Conservation (phyloP, 2,113 vertebrate species). For the Larimichthys polyactis region DNA sequence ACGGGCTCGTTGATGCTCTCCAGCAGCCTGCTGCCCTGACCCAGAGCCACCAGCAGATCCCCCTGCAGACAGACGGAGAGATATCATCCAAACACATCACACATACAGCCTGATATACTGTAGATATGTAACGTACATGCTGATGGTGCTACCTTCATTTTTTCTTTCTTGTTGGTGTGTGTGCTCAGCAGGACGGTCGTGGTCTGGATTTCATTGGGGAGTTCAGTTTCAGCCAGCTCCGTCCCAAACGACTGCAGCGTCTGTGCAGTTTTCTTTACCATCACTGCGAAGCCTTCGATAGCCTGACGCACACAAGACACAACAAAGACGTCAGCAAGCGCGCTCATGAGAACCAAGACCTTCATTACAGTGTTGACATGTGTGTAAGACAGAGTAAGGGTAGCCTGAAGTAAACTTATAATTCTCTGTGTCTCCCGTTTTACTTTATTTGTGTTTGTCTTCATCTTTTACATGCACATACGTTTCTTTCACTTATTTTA, state of each 20-base stretch:
- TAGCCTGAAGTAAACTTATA: not conserved
- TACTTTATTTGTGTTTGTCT: not conserved
- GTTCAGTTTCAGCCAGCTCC: conserved; percentile 95
- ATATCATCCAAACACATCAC: not conserved
- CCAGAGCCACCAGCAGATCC: conserved; percentile 87
- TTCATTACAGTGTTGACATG: not conserved
- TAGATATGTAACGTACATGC: not conserved
- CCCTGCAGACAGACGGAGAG: conserved; percentile 81
- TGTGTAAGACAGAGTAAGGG: not conserved
- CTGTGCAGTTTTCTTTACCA: conserved; percentile 97
- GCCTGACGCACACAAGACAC: conserved; percentile 84
- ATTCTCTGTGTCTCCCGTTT: not conserved
- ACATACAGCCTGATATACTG: not conserved
- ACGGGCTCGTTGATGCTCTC: conserved; percentile 90
- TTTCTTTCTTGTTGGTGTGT: conserved; percentile 90
- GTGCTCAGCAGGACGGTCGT: conserved; percentile 88
- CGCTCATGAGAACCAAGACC: not conserved
- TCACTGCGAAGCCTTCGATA: conserved; percentile 94
- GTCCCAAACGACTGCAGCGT: conserved; percentile 94
- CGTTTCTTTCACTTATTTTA: no score
- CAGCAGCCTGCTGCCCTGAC: conserved; percentile 87
- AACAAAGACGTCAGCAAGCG: not conserved
- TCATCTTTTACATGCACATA: not conserved
- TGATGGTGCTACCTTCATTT: conserved; percentile 88
- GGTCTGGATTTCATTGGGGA: conserved; percentile 93